Evolutionary conservation across 2,888 invertebrate genomes (phyloP), one percentile per base, ranked within the genome.

Genomic region (Tetheella fluctuosa): DNA sequence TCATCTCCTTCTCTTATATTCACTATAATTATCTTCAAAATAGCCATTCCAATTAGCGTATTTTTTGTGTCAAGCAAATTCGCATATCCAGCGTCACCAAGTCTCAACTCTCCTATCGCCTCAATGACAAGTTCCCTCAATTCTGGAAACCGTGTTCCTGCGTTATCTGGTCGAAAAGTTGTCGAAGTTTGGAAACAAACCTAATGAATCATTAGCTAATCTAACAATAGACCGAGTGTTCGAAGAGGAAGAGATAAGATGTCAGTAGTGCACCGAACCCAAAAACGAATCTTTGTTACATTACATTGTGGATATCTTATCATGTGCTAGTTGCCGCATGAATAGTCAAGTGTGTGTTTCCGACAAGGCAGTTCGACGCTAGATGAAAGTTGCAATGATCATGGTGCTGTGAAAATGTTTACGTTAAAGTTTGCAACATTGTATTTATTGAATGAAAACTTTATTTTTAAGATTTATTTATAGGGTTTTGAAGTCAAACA

Each of bases 161-260:
- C 60, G 54, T 74, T 76, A 76, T 75, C 73, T 70, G 53, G 53
- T 52, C 53, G 54, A 57, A 62, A 65, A 68, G 64, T 65, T 71
- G 59, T 65, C 63, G 63, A 75, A 74, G 74, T 76, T 71, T 69
- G 71, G 70, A 72, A 69, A 72, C 67, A 69, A 74, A 74, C 69
- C 70, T 80, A 87, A 87, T 89, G 89, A 89, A 80, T 89, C 88
- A 89, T 85, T 82, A 79, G 74, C 77, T 89, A 88, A 90, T 86
- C 87, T 86, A 68, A 89, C 85, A 88, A 86, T 80, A 79, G 78
- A 73, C 76, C 69, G 75, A 80, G 72, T 85, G 84, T 87, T 83
- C 74, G 73, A 77, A 83, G 79, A 89, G 90, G 91, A 89, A 81
- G 84, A 65, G 91, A 91, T 91, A 91, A 90, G 80, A 75, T 73